Evolutionary conservation across 2,888 invertebrate species (phyloP).

Genomic region (Parthenolecanium corni): DNA sequence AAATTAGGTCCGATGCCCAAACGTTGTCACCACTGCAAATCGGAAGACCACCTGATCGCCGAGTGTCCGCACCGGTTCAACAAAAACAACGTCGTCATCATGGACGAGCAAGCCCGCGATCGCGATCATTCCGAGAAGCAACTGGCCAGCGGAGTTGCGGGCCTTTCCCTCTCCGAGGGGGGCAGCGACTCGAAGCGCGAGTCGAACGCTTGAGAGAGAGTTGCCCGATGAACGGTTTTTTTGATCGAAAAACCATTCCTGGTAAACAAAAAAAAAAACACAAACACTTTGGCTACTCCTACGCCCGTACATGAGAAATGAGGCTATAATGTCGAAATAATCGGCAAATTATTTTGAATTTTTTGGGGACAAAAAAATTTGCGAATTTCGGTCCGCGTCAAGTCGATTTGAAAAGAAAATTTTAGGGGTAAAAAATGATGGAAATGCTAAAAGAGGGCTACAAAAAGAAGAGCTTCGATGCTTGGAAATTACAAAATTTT

Average conservation of each 20-base stretch:
- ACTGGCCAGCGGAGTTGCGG: constrained; percentile 12
- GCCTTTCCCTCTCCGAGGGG: constrained; percentile 12
- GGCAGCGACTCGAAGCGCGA: constrained; percentile 11
- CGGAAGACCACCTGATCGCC: constrained; percentile 76
- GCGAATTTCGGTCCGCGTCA: constrained; percentile 5
- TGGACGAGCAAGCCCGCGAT: constrained; percentile 9
- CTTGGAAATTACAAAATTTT: constrained; percentile 6
- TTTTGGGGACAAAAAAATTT: constrained; percentile 21
- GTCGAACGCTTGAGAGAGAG: constrained; percentile 22
- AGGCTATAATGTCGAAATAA: constrained; percentile 12
- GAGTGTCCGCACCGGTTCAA: constrained; percentile 54
- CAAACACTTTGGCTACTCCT: constrained; percentile 26
- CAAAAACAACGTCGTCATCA: constrained; percentile 20
- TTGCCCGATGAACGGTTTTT: constrained; percentile 6
- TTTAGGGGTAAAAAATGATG: no score
- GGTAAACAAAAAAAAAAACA: no score
- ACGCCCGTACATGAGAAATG: constrained; percentile 24
- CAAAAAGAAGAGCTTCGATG: constrained; percentile 13
- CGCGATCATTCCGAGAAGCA: constrained; percentile 13
- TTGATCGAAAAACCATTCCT: constrained; percentile 1
- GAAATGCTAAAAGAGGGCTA: no score
- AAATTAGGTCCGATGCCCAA: constrained; percentile 78
- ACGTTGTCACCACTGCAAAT: constrained; percentile 80
- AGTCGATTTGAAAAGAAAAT: constrained; percentile 8
- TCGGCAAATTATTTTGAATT: constrained; percentile 16